Evolutionary conservation across 1,140 invertebrate genomes (phyloP), one percentile per base, ranked within the genome.

Genomic region (Cotesia vestalis): DNA sequence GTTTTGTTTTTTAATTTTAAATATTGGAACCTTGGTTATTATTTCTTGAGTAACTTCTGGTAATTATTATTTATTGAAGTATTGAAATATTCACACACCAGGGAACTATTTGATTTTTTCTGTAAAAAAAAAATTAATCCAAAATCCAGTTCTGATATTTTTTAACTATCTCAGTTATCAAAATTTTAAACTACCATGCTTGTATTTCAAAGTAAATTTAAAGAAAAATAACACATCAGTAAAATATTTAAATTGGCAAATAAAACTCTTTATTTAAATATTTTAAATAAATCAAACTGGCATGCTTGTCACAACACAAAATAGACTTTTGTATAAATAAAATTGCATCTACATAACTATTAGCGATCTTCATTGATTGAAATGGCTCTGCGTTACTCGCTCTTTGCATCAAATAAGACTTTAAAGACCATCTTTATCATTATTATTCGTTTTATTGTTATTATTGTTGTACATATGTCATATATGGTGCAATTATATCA

Each of bases 1-100:
- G 77, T 68, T 68, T 83, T 80, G 80, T 75, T 53, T 67, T 46
- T 51, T 38, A 11, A 57, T 11, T 17, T 36, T 57, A 11, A n/a
- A 38, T 17, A 46, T 17, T 59, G 20, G 12, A 59, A 59, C 11
- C 57, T 59, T 35, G 4, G 9, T 11, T 62, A 62, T 34, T 34
- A 51, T 52, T 69, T 27, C 5, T 4, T 59, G 34, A 27, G 57
- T 36, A 57, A 68, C n/a, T 63, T 40, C 40, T 20, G 40, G 40
- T n/a, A 52, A 51, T 51, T 17, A 46, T 53, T 46, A 52, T 8
- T 14, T 4, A 14, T 38, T 40, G n/a, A 4, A 36, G n/a, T 66
- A 60, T 14, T 17, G 14, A 6, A 12, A 6, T 9, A 35, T 9
- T 14, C 40, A 46, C 40, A 46, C 40, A 11, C 40, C 40, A 46